phyloP scores from a whole-genome alignment of 2,113 vertebrate genomes.

The Salvelinus namaycush region DNA sequence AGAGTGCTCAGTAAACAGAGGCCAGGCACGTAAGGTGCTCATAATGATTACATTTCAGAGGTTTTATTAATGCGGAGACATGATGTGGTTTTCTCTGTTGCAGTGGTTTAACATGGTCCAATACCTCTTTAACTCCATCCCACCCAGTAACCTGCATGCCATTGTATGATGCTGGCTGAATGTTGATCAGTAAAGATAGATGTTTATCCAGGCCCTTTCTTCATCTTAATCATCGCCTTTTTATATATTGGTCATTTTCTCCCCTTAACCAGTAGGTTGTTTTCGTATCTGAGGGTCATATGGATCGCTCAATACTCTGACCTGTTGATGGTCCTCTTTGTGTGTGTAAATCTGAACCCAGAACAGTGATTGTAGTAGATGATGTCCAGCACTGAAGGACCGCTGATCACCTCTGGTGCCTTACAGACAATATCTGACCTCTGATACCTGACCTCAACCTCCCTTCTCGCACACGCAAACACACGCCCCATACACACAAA shows the following conservation, averaged over 20 bases:
- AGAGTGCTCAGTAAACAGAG: slow-evolving; percentile 64
- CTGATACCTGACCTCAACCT: slow-evolving; percentile 43
- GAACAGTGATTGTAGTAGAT: slow-evolving; percentile 55
- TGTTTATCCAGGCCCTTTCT: background rate
- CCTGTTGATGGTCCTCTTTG: slow-evolving; percentile 20
- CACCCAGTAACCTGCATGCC: slow-evolving; percentile 54
- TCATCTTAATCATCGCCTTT: background rate
- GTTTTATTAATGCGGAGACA: slow-evolving; percentile 73
- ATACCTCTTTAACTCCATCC: slow-evolving; percentile 64
- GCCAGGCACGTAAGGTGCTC: slow-evolving; percentile 68
- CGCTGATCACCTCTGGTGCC: slow-evolving; percentile 52
- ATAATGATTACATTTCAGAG: slow-evolving; percentile 65
- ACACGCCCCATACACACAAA: too few relatives aligned
- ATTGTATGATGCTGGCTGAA: background rate
- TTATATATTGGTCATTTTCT: background rate
- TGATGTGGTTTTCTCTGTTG: slow-evolving; percentile 63
- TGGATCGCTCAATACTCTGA: background rate
- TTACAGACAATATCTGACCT: slow-evolving; percentile 65
- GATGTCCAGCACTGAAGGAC: slow-evolving; percentile 57
- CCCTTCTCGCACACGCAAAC: background rate
- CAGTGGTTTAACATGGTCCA: slow-evolving; percentile 68
- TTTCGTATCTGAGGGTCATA: background rate
- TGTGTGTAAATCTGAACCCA: slow-evolving; percentile 39
- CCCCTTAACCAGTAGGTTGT: background rate
- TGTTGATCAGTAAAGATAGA: background rate